Conservation (phyloP, 2,113 vertebrate species). For the Bolborhynchus lineola region DNA sequence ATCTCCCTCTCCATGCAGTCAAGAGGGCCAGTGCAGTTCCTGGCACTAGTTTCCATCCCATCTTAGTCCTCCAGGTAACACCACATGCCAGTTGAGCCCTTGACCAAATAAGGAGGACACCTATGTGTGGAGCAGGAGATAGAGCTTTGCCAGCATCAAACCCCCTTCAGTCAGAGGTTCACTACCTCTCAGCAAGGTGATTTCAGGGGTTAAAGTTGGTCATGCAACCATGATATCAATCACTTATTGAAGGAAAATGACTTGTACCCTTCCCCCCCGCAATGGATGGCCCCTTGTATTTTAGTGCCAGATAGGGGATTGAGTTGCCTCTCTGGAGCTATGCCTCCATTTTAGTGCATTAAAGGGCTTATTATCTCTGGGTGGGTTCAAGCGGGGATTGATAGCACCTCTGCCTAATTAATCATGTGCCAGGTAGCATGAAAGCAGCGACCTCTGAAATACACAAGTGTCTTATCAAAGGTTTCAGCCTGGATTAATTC, state of each 20-base stretch:
- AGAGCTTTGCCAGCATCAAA: not conserved
- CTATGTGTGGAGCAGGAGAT: rapidly evolving
- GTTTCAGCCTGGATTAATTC: constrained; percentile 7
- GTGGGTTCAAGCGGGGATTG: not conserved
- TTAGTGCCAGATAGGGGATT: not conserved
- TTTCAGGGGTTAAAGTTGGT: not conserved
- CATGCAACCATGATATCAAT: not conserved
- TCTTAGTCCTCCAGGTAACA: not conserved
- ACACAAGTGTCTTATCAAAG: constrained; percentile 1
- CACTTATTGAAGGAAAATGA: not conserved
- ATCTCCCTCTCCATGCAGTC: not conserved
- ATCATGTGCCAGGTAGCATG: not conserved
- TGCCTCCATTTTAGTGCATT: not conserved
- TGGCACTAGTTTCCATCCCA: rapidly evolving
- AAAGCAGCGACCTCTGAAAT: not conserved
- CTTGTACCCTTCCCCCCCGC: not conserved
- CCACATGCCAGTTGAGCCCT: not conserved
- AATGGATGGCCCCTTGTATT: not conserved
- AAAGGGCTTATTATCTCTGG: not conserved
- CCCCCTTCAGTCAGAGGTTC: not conserved
- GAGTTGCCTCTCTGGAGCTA: not conserved
- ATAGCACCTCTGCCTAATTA: not conserved
- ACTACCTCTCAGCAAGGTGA: not conserved
- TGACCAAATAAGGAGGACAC: not conserved
- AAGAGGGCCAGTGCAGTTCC: rapidly evolving